Conservation (phyloP, 2,113 vertebrate species). For the Vombatus ursinus region DNA sequence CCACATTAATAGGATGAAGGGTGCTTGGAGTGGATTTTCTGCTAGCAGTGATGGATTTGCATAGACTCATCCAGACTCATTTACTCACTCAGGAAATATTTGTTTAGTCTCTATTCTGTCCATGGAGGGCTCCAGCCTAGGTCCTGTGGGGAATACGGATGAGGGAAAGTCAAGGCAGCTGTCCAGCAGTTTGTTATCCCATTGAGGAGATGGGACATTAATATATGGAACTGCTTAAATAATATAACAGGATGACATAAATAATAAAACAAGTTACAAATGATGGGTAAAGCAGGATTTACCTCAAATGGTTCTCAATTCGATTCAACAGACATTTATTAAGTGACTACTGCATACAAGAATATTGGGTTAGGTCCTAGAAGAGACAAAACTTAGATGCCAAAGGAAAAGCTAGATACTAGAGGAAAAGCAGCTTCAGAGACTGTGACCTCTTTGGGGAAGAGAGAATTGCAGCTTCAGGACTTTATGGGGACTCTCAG, state of each 20-base stretch:
- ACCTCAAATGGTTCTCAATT: not conserved
- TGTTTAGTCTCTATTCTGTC: not conserved
- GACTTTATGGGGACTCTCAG: not conserved
- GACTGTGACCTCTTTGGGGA: not conserved
- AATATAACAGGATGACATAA: not conserved
- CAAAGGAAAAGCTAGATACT: not conserved
- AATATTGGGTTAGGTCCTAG: not conserved
- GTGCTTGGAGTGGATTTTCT: not conserved
- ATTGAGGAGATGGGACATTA: not conserved
- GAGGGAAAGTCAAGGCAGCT: not conserved
- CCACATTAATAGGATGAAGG: not conserved
- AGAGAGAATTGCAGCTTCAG: not conserved
- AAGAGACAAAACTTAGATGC: not conserved
- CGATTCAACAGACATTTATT: not conserved
- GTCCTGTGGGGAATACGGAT: not conserved
- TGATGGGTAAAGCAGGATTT: not conserved
- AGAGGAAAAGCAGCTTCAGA: not conserved
- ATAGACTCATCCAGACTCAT: not conserved
- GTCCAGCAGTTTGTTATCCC: not conserved
- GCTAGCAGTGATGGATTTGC: not conserved
- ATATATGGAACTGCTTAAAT: not conserved
- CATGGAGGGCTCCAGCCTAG: not conserved
- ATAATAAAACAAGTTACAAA: not conserved
- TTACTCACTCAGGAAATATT: not conserved
- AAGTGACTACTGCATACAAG: not conserved